Conservation (phyloP, 2,797 vertebrate genomes). For the Gila robusta region DNA sequence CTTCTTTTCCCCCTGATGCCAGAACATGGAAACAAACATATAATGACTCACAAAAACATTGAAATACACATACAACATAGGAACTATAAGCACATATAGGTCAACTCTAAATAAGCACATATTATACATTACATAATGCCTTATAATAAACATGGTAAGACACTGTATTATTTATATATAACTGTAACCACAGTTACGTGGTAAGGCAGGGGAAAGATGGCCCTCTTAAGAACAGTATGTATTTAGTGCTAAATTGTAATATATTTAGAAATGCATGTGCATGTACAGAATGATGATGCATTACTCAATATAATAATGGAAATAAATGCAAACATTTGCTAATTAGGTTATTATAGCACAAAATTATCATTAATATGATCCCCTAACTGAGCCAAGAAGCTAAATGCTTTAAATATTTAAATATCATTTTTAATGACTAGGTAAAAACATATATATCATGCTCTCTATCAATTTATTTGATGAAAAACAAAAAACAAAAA, state of each 20-base stretch:
- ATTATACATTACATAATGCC: not conserved
- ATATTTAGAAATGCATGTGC: not conserved
- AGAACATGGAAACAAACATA: slow-evolving; percentile 60
- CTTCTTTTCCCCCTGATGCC: slow-evolving; percentile 76
- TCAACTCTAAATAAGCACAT: slow-evolving; percentile 5
- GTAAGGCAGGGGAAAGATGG: not conserved
- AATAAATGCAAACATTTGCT: not conserved
- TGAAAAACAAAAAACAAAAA: not conserved
- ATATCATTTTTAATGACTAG: not conserved
- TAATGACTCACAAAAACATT: slow-evolving; percentile 18
- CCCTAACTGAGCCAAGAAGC: not conserved
- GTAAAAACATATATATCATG: not conserved
- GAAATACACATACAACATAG: not conserved
- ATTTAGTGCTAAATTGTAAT: not conserved
- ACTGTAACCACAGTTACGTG: not conserved
- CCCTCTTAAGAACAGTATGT: not conserved
- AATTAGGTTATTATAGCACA: not conserved
- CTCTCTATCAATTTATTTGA: not conserved
- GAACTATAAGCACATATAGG: not conserved
- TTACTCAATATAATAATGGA: not conserved
- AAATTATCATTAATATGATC: not conserved
- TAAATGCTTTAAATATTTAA: not conserved
- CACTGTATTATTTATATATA: not conserved
- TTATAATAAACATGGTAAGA: not conserved
- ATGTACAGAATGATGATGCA: not conserved